These are phyloP conservation scores for Girardia tigrina DNA, from an alignment of 2,888 invertebrate species.

Conservation along the genomic window DNA sequence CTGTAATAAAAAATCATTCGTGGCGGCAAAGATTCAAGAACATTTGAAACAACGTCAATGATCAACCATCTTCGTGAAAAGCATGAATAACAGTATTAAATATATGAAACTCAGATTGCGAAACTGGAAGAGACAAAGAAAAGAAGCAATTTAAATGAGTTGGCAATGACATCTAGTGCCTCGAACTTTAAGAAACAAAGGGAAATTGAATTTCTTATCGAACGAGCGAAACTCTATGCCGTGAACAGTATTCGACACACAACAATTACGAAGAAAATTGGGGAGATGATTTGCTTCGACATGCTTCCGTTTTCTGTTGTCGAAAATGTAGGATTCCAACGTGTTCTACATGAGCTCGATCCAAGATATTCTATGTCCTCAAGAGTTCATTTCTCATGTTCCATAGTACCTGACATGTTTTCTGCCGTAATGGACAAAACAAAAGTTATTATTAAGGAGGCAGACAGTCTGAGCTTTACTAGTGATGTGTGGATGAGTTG, in stretches of 20 bases:
- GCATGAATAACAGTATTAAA: not conserved
- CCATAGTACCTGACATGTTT: not conserved
- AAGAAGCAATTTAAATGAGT: too few relatives aligned
- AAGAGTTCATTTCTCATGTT: not conserved
- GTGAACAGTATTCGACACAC: not conserved
- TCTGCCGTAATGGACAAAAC: not conserved
- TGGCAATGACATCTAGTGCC: not conserved
- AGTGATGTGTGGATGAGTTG: not conserved
- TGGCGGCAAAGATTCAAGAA: not conserved
- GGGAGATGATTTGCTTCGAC: not conserved
- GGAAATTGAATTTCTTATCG: not conserved
- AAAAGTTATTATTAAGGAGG: not conserved
- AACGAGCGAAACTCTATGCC: not conserved
- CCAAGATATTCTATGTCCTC: not conserved
- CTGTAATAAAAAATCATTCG: not conserved
- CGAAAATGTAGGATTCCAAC: not conserved
- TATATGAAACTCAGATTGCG: not conserved
- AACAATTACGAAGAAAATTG: not conserved
- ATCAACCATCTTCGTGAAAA: not conserved
- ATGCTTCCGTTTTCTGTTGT: not conserved
- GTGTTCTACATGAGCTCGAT: not conserved
- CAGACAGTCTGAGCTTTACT: not conserved
- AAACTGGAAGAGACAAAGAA: too few relatives aligned
- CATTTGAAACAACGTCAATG: not conserved
- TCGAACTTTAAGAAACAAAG: not conserved